phyloP scores from a whole-genome alignment of 2,888 invertebrate genomes.

The Octodonta nipae region DNA sequence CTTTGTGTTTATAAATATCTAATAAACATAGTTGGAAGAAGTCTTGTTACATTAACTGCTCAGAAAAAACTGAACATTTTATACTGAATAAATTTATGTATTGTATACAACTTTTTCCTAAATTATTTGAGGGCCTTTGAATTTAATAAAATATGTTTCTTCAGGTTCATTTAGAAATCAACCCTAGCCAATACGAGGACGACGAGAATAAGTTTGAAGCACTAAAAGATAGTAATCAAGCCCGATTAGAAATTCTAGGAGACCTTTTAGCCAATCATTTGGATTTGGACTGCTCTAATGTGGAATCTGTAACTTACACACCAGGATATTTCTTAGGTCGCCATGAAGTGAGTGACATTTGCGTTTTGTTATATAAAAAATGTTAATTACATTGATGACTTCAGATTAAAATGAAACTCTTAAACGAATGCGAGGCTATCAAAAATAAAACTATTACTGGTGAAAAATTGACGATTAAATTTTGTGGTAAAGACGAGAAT shows the following conservation, averaged over 20 bases:
- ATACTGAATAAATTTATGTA: too few species aligned
- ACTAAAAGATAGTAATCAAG: slow-evolving; percentile 49
- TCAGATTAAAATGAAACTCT: slow-evolving; percentile 57
- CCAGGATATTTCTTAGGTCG: slow-evolving; percentile 66
- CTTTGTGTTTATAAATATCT: too few species aligned
- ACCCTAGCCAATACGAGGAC: slow-evolving; percentile 52
- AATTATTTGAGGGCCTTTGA: too few species aligned
- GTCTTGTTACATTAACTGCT: too few species aligned
- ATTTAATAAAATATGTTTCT: slow-evolving; percentile 10
- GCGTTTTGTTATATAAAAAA: not conserved
- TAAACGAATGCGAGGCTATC: slow-evolving; percentile 40
- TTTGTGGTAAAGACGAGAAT: slow-evolving; percentile 53
- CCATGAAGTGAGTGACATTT: slow-evolving; percentile 53
- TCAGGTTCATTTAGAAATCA: slow-evolving; percentile 70
- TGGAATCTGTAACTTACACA: slow-evolving; percentile 36
- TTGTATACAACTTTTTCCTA: too few species aligned
- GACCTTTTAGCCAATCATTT: slow-evolving; percentile 61
- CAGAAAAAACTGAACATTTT: too few species aligned
- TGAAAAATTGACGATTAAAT: slow-evolving; percentile 51
- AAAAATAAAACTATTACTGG: slow-evolving; percentile 41
- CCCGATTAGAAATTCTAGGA: slow-evolving; percentile 63
- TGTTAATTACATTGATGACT: too few species aligned
- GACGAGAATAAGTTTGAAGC: slow-evolving; percentile 46
- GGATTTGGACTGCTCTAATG: slow-evolving; percentile 45
- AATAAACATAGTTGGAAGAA: too few species aligned